Conservation (phyloP, 2,797 vertebrate species). For the Champsocephalus gunnari region DNA sequence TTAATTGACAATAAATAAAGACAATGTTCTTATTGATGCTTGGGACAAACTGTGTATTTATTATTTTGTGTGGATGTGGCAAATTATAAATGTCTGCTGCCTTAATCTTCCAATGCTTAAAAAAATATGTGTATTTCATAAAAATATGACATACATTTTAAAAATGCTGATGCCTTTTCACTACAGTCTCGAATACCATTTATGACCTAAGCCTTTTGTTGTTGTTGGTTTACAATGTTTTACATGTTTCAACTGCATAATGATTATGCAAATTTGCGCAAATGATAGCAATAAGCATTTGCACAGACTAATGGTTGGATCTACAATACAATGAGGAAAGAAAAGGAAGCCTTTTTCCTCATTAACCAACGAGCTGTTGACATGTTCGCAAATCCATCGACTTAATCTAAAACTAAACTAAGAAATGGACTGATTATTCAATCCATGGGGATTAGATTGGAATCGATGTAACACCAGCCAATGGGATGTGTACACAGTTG, state of each 20-base stretch:
- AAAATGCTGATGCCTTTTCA: not conserved
- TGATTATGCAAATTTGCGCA: conserved; percentile 4
- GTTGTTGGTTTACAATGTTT: not conserved
- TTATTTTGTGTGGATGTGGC: not conserved
- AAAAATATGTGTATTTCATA: not conserved
- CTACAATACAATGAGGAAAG: conserved; percentile 4
- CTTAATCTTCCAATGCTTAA: not conserved
- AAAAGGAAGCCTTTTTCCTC: not conserved
- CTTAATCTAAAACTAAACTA: not conserved
- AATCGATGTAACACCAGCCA: conserved; percentile 1
- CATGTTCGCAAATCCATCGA: not conserved
- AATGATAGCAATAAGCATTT: conserved; percentile 9
- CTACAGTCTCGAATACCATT: not conserved
- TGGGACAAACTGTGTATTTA: not conserved
- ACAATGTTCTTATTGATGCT: not conserved
- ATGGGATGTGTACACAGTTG: not conserved
- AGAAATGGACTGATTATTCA: not conserved
- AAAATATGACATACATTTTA: conserved; percentile 4
- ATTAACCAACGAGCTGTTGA: conserved; percentile 7
- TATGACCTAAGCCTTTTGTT: conserved; percentile 7
- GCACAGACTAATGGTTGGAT: conserved; percentile 18
- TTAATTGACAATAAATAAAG: not conserved
- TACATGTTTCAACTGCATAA: not conserved
- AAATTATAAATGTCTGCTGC: conserved; percentile 3
- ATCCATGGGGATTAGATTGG: not conserved